Base-by-base conservation (phyloP, 2,797 vertebrate species). In the Apodemus agrarius region DNA sequence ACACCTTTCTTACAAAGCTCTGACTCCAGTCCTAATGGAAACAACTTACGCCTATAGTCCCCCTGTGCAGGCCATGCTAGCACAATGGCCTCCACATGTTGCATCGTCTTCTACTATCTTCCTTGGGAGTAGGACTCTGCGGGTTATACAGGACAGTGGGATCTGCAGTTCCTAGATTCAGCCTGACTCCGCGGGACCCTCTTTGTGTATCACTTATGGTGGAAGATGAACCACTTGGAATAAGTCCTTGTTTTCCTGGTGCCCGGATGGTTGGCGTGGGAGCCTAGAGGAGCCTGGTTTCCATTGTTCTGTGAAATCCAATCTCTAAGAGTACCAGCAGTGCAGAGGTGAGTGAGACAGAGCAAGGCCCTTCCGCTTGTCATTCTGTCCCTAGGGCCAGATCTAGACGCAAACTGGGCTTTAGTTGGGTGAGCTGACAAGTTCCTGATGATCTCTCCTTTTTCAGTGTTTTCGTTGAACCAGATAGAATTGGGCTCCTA, bases 221-320 rank as follows among this genome's bases (percentile, higher is more conserved):
- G 19, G 31, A 52, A 69, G 21, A 11, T 69, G 37, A 74, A 3
- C 17, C 34, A 76, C 2, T 2, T 26, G 80, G 61, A 52, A 57
- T 34, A 29, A 54, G 6, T 63, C 31, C 29, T 82, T 82, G 65
- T 34, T 26, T 72, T 54, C 29, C 46, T 43, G 43, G 16, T 82
- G 54, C 12, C 4, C 11, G 52, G 40, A 24, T 79, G 59, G n/a
- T 91, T 26, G 95, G 69, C 75, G 49, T 31, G 12, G 59, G 78
- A 78, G 43, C 46, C 54, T 26, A 69, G 46, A 80, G 69, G 37
- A 76, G 24, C 37, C 43, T 76, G 29, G 1, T n/a, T 80, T 83
- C 16, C 49, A 40, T 89, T 94, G 63, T 94, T 94, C 34, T 89
- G 21, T 52, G 94, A 93, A 91, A 78, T 2, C 40, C 43, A 49